Evolutionary conservation across 2,888 invertebrate species (phyloP), one percentile per base, ranked within the genome.

Genomic region (Noctuana brunneofusca): DNA sequence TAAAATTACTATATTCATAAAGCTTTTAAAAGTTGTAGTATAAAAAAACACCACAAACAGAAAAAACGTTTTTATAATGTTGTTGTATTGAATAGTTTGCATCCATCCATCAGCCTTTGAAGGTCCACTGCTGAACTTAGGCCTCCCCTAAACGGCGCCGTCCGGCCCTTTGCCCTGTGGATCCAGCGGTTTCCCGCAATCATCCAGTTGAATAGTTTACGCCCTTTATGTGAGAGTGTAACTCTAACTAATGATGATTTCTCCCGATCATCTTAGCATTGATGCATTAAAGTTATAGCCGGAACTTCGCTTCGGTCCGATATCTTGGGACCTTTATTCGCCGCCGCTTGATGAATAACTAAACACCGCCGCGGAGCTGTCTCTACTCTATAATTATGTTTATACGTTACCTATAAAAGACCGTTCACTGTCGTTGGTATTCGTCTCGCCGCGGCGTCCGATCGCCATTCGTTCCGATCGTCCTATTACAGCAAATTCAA

Each of bases 381-480:
- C 53, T 46, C 48, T 54, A 22, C 53, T 46, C 48, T 54, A 22
- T 53, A 54, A 54, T 54, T 60, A 48, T 54, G 48, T 60, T n/a
- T 49, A 60, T 60, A 49, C 48, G 66, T 69, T 69, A 68, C 68
- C 68, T 69, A 69, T 66, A 67, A 66, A 55, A 32, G 63, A 68
- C 67, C 67, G 70, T 67, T 67, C 64, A 57, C 65, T 67, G 63
- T 67, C 58, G 57, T 71, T 70, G 69, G 69, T 67, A 69, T 71
- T 69, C 70, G 71, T 65, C 65, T 46, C 43, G 58, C 52, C 64
- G 63, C 60, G 63, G 67, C 30, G 50, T 58, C 63, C 54, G 56
- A 68, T 64, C 65, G 62, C 64, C 58, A 35, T 56, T 52, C 63
- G 46, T 64, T 43, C 27, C 41, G 43, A 22, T 1, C 9, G 48